Percentiles rank a stretch among this genome's conserved stretches.
Evolutionary conservation across 2,797 vertebrate species (phyloP).

Genomic region (Brachymystax lenok): DNA sequence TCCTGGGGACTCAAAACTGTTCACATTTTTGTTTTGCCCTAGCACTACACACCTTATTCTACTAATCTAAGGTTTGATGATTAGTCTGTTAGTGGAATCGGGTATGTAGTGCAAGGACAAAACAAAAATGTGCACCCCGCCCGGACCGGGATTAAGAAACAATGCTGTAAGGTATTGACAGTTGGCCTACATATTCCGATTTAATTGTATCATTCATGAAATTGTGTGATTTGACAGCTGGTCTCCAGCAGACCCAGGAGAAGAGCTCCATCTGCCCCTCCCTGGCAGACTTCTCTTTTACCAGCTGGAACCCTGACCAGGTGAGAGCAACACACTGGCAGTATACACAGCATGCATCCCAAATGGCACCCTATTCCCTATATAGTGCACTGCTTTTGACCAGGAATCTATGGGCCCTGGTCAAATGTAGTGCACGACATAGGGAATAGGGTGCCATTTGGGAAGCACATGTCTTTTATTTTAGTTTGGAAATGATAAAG

Average conservation of each 20-base stretch:
- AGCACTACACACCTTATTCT: no score
- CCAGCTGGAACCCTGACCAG: slow-evolving; percentile 84
- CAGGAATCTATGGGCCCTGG: neutral
- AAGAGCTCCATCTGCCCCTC: slow-evolving; percentile 87
- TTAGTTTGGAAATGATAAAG: neutral
- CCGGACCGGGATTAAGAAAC: no score
- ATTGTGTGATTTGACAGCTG: slow-evolving; percentile 57
- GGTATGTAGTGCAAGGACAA: no score
- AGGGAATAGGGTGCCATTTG: no score
- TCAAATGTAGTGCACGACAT: neutral
- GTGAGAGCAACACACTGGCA: slow-evolving; percentile 58
- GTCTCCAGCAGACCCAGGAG: slow-evolving; percentile 76
- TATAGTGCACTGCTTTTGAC: neutral
- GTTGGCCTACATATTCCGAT: no score
- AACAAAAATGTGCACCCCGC: no score
- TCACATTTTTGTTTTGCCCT: no score
- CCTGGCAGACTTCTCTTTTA: slow-evolving; percentile 87
- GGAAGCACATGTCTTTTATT: no score
- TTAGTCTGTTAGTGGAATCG: no score
- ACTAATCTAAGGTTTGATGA: no score
- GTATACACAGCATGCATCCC: neutral
- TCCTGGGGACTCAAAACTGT: no score
- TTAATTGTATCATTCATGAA: neutral
- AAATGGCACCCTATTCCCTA: neutral
- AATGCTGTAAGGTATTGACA: no score